These are phyloP conservation scores for Apoda limacodes DNA, from an alignment of 2,888 invertebrate species.

Conservation along the genomic window DNA sequence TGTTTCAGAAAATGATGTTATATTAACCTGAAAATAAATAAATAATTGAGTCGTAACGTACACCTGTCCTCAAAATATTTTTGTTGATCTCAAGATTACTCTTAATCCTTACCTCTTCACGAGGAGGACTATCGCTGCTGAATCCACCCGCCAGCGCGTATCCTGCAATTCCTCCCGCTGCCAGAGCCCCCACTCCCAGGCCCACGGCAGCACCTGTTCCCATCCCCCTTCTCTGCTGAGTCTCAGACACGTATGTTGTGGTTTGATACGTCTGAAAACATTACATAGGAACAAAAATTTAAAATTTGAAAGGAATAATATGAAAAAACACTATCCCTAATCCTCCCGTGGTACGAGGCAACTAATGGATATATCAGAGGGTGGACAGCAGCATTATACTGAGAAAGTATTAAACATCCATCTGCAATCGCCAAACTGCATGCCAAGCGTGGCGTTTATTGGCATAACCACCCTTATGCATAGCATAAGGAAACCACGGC, in stretches of 20 bases:
- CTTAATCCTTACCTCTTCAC: slow-evolving; percentile 29
- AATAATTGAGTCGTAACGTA: too few relatives aligned
- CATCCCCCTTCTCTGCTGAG: slow-evolving; percentile 35
- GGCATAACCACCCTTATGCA: too few relatives aligned
- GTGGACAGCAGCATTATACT: too few relatives aligned
- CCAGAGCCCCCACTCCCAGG: slow-evolving; percentile 67
- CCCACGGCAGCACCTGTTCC: slow-evolving; percentile 58
- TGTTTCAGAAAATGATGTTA: too few relatives aligned
- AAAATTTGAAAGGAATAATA: not conserved
- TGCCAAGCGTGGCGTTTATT: too few relatives aligned
- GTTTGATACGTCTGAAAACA: slow-evolving; percentile 26
- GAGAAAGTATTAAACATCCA: too few relatives aligned
- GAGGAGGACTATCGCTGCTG: slow-evolving; percentile 33
- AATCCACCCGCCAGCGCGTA: slow-evolving; percentile 68
- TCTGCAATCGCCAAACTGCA: too few relatives aligned
- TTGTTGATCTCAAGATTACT: not conserved
- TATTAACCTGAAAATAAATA: too few relatives aligned
- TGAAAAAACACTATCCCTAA: too few relatives aligned
- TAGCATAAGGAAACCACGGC: too few relatives aligned
- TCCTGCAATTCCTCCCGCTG: slow-evolving; percentile 65
- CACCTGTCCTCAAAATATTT: too few relatives aligned
- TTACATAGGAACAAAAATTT: too few relatives aligned
- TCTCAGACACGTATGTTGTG: slow-evolving; percentile 23
- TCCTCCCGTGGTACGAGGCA: not conserved
- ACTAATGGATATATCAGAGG: not conserved